Base-by-base conservation (phyloP, 2,113 vertebrate genomes). In the Nyctereutes procyonoides region DNA sequence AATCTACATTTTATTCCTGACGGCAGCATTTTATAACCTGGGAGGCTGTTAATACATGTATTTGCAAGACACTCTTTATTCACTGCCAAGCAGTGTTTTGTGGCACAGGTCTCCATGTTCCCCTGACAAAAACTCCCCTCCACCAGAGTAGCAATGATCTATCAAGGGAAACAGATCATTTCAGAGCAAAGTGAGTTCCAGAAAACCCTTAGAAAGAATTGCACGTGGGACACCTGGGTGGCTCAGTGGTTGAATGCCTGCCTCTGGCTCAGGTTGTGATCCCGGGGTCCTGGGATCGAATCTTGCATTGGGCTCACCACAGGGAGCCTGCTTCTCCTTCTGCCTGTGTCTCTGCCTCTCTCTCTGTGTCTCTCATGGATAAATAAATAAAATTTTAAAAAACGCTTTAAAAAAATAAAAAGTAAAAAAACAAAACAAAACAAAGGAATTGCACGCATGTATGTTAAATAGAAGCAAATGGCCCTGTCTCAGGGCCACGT, bases 201-300 rank as follows among this genome's bases (percentile, higher is more conserved):
- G 93, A 96, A 92, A 93, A 80, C 65, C 82, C 89, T 53, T 69
- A 71, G 74, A 62, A 85, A 73, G 43, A 93, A 83, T 43, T 55
- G 20, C 74, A 74, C 10, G 8, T 60, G 43, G 43, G 43, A 43
- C 43, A 43, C 43, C 43, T 43, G 43, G 43, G 43, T 43, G 43
- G 43, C 43, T 43, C 43, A 43, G 43, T 43, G 43, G 43, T 43
- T 43, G 43, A 43, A 4, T 43, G 43, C 43, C 43, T 43, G 43
- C 43, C 43, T 43, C 8, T 43, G 43, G 7, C 43, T 43, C 43
- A 43, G 43, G 43, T 43, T 43, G 43, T 43, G 43, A 43, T 43
- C 43, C 43, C 43, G 7, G 43, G 43, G 43, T 43, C 43, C 43
- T 43, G 43, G 43, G 43, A 43, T 43, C 7, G 43, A 43, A 7